phyloP scores from a whole-genome alignment of 2,797 vertebrate genomes.

The Mormyrus hasselquistii region DNA sequence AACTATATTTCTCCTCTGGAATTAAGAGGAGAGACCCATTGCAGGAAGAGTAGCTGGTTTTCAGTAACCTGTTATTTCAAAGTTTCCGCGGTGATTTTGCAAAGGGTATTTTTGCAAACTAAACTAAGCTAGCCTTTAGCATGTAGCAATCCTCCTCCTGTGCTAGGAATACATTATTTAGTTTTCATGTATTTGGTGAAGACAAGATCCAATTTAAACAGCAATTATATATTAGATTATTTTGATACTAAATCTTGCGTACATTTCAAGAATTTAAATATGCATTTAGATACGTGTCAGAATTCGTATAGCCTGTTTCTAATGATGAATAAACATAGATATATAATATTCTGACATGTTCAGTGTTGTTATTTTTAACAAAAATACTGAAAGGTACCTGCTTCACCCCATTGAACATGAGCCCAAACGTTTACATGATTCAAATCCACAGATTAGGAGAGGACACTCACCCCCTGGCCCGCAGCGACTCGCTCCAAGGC shows the following conservation, averaged over 20 bases:
- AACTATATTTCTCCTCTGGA: not conserved
- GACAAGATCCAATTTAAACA: not conserved
- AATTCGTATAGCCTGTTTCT: not conserved
- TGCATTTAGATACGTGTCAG: not conserved
- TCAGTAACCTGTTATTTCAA: not conserved
- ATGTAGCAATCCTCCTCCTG: not conserved
- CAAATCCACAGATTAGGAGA: constrained; percentile 40
- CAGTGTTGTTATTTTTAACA: not conserved
- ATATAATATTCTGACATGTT: not conserved
- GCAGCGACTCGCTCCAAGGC: constrained; percentile 68
- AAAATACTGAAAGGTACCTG: not conserved
- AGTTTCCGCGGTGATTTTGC: not conserved
- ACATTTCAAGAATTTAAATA: not conserved
- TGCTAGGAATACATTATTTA: not conserved
- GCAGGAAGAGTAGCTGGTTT: not conserved
- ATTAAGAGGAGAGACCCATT: not conserved
- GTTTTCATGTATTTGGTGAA: not conserved
- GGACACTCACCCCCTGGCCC: constrained; percentile 68
- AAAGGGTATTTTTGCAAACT: not conserved
- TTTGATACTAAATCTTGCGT: not conserved
- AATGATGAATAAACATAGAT: not conserved
- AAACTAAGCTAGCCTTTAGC: not conserved
- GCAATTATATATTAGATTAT: not conserved
- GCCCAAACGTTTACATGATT: not conserved
- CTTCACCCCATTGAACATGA: not conserved